Evolutionary conservation across 92 coral and sea anemone species (phyloP).

Genomic region (Galaxea fascicularis): DNA sequence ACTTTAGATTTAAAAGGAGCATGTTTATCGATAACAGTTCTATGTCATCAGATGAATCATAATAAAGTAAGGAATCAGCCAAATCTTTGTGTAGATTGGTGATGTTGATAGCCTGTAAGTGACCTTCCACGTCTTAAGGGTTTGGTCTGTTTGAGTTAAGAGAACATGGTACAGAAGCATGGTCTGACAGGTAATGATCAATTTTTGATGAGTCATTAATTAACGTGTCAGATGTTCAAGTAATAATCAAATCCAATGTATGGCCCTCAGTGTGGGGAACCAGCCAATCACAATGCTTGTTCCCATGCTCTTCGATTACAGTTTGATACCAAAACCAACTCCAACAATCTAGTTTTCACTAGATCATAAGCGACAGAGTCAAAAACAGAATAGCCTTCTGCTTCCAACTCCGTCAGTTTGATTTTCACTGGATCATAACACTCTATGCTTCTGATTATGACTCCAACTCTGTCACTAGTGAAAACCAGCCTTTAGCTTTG

Average conservation of each 20-base stretch:
- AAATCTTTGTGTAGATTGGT: not conserved
- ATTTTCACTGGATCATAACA: no score
- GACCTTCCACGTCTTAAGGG: not conserved
- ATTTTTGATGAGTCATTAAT: not conserved
- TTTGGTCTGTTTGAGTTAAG: not conserved
- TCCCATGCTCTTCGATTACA: no score
- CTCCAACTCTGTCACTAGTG: no score
- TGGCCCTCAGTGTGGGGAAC: not conserved
- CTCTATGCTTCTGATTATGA: no score
- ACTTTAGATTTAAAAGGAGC: slow-evolving; percentile 2
- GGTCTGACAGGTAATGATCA: not conserved
- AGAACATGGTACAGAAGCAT: not conserved
- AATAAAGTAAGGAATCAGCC: not conserved
- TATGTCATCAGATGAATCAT: not conserved
- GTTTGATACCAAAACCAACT: no score
- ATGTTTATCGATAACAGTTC: slow-evolving; percentile 4
- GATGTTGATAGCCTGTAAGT: not conserved
- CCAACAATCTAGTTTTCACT: no score
- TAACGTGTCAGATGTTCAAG: not conserved
- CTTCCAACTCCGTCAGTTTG: no score
- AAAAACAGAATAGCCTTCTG: no score
- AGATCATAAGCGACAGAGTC: no score
- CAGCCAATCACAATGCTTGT: no score
- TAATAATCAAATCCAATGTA: slow-evolving; percentile 1
- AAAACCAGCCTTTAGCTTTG: no score